A percentile compares a stretch with the other conserved stretches of the same genome.
These are phyloP conservation scores for Podarcis raffonei DNA, from an alignment of 2,113 vertebrate species.

Conservation along the genomic window DNA sequence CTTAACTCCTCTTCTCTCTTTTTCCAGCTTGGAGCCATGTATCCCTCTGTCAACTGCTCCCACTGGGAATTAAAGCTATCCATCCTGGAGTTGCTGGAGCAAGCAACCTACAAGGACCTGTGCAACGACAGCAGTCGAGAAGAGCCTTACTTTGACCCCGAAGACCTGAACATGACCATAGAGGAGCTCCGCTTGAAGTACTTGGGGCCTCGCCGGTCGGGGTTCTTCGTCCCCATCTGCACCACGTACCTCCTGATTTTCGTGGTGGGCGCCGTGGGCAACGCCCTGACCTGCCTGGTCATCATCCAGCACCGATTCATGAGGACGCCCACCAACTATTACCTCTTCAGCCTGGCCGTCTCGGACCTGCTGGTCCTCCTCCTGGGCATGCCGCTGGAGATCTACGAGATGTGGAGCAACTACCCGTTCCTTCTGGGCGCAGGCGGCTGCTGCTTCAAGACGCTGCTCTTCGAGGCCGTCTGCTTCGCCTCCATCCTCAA, in stretches of 20 bases:
- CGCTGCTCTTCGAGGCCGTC: constrained; percentile 88
- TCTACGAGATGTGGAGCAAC: constrained; percentile 93
- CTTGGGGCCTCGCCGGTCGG: constrained; percentile 83
- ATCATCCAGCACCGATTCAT: constrained; percentile 88
- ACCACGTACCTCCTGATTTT: constrained; percentile 90
- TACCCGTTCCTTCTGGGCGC: constrained; percentile 90
- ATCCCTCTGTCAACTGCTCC: constrained; percentile 72
- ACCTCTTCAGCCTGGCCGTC: constrained; percentile 91
- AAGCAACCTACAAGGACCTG: constrained; percentile 15
- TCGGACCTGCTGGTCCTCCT: constrained; percentile 93
- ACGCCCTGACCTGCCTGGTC: constrained; percentile 87
- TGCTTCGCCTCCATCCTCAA: constrained; percentile 95
- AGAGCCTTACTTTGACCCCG: neutral
- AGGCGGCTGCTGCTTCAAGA: constrained; percentile 90
- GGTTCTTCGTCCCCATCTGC: constrained; percentile 85
- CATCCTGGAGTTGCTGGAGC: constrained; percentile 24
- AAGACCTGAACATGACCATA: constrained; percentile 80
- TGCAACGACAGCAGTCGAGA: constrained; percentile 74
- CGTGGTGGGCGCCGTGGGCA: constrained; percentile 84
- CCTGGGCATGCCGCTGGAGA: constrained; percentile 91
- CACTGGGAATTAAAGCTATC: constrained; percentile 16
- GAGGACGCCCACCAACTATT: constrained; percentile 93
- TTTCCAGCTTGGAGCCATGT: constrained; percentile 42
- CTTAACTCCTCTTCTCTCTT: neutral
- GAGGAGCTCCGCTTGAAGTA: constrained; percentile 82